Conservation (phyloP, 2,797 vertebrate genomes). For the Hippopotamyrus pictus region DNA sequence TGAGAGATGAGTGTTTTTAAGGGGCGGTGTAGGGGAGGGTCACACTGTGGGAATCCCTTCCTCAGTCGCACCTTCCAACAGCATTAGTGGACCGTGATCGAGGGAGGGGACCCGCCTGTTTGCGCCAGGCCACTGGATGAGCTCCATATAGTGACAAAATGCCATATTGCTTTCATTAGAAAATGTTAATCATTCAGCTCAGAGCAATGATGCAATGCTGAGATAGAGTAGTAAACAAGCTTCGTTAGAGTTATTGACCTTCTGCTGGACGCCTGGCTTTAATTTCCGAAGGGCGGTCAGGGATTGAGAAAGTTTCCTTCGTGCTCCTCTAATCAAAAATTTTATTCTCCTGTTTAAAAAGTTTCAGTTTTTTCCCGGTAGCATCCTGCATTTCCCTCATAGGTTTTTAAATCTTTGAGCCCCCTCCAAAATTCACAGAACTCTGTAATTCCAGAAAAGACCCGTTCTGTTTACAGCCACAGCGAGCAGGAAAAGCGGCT, state of each 20-base stretch:
- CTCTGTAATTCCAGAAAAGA: slow-evolving; percentile 80
- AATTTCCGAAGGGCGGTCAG: slow-evolving; percentile 49
- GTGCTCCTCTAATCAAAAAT: slow-evolving; percentile 50
- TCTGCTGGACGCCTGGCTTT: slow-evolving; percentile 35
- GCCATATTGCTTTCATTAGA: slow-evolving; percentile 1
- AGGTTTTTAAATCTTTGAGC: not conserved
- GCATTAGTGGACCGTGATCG: slow-evolving; percentile 84
- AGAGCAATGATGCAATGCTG: slow-evolving; percentile 38
- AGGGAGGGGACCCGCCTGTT: slow-evolving; percentile 6
- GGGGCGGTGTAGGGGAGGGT: not conserved
- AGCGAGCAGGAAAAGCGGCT: slow-evolving; percentile 90
- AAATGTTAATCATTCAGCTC: slow-evolving; percentile 32
- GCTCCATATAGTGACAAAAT: not conserved
- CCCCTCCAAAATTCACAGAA: slow-evolving; percentile 50
- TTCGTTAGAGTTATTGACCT: slow-evolving; percentile 31
- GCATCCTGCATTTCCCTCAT: slow-evolving; percentile 39
- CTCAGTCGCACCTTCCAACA: slow-evolving; percentile 70
- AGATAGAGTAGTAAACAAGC: slow-evolving; percentile 25
- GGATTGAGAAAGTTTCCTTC: slow-evolving; percentile 56
- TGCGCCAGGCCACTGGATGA: not conserved
- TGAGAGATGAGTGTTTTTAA: not conserved
- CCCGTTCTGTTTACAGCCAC: slow-evolving; percentile 89
- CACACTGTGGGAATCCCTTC: not conserved
- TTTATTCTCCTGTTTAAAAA: slow-evolving; percentile 44
- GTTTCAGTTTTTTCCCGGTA: slow-evolving; percentile 53